A percentile compares a stretch with the other conserved stretches of the same genome.
These are phyloP conservation scores for Orthonychiurus folsomi DNA, from an alignment of 2,888 invertebrate species.

Conservation along the genomic window DNA sequence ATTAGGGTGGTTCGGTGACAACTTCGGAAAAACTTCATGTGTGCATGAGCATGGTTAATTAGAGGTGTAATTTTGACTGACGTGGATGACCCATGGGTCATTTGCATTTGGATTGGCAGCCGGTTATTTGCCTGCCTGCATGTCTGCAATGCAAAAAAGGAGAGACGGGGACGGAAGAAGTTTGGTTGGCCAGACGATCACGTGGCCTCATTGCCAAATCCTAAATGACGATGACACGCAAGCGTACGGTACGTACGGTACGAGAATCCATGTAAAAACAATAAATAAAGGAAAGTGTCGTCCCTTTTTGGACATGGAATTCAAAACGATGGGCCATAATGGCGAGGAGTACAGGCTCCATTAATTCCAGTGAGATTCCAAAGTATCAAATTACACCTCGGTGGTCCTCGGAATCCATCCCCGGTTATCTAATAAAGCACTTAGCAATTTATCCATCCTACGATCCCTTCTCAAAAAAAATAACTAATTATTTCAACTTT, in stretches of 20 bases:
- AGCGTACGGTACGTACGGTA: no score
- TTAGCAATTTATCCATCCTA: background rate
- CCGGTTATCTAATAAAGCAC: background rate
- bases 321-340: background rate
- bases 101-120: background rate
- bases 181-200: no score
- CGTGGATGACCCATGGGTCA: background rate
- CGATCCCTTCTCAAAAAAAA: no score
- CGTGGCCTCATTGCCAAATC: no score
- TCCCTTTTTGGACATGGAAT: background rate
- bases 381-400: background rate
- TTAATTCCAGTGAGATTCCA: background rate
- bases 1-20: no score
- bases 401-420: background rate
- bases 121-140: background rate
- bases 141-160: no score
- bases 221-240: no score
- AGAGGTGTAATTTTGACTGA: no score
- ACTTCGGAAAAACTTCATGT: no score
- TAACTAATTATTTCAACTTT: background rate
- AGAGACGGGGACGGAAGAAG: no score
- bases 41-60: no score
- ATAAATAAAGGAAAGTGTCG: background rate
- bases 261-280: background rate
- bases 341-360: background rate